Evolutionary conservation across 2,113 vertebrate genomes (phyloP), one percentile per base, ranked within the genome.

Genomic region (Myrmecobius fasciatus): DNA sequence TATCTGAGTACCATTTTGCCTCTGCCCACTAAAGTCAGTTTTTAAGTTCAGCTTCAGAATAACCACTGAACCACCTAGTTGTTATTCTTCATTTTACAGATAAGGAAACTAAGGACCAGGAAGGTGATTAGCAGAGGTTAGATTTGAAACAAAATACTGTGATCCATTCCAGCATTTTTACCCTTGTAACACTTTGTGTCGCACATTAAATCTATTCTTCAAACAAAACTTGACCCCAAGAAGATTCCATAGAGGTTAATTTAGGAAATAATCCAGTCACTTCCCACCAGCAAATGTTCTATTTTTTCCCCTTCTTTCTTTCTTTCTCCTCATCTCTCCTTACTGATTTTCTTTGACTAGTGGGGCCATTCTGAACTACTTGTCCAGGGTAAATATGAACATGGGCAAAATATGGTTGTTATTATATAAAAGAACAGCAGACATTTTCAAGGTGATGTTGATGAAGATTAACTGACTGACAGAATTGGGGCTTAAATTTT

Each of bases 241-340:
- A 90, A 95, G 4, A 25, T 96, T 47, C 24, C 17, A 93, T 51
- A 95, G 93, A 28, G 0, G 49, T 96, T 96, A 46, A 95, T 53
- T 94, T 0, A 8, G 83, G 2, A 49, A 94, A 54, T n/a, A 94
- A 53, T 26, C 2, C 94, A 2, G n/a, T 98, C 90, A 53, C 0
- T 96, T 96, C 95, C 75, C 75, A 96, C 54, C 54, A 96, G 52
- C 0, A 97, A 94, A 96, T 93, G 2, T 1, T 91, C 0, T 24
- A 7, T 10, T 20, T 22, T 22, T 43, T 2, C 8, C 0, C 26
- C 28, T 56, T 56, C 54, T 28, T 51, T 90, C 5, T 28, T 36
- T 67, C 5, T 90, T 49, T 24, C 8, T n/a, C 20, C 67, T 83
- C 67, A 83, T 83, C 7, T 83, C n/a, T 83, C 36, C 6, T 1